phyloP scores from a whole-genome alignment of 1,140 invertebrate species.

The Hylaeus volcanicus region DNA sequence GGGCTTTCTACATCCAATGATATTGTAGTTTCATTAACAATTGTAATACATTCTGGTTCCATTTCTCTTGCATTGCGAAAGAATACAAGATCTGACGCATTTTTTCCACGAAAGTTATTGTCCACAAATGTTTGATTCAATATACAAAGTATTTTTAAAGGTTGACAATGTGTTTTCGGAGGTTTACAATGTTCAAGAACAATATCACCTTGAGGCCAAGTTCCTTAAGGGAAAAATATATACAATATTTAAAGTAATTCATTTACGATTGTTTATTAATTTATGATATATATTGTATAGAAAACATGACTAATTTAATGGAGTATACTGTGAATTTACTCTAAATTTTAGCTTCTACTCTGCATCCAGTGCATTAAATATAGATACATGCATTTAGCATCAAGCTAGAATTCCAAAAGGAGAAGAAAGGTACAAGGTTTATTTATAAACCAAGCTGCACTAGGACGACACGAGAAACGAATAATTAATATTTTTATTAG shows the following conservation, averaged over 20 bases:
- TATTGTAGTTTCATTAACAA: constrained; percentile 80
- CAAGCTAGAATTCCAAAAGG: constrained; percentile 74
- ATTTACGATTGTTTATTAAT: neutral
- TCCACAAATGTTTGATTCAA: constrained; percentile 76
- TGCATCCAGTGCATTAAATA: constrained; percentile 59
- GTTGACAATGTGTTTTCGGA: constrained; percentile 77
- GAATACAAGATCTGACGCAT: constrained; percentile 79
- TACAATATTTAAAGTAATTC: neutral
- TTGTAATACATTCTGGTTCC: constrained; percentile 72
- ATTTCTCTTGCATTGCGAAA: constrained; percentile 74
- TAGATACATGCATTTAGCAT: constrained; percentile 71
- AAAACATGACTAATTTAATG: neutral
- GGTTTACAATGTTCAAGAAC: constrained; percentile 78
- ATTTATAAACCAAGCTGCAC: constrained; percentile 68
- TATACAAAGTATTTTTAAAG: constrained; percentile 79
- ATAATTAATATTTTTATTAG: neutral
- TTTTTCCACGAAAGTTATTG: constrained; percentile 69
- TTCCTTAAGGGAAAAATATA: constrained; percentile 71
- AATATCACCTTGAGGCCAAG: constrained; percentile 81
- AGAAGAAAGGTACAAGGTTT: constrained; percentile 69
- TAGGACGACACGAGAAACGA: neutral
- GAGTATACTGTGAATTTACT: neutral
- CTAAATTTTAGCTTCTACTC: constrained; percentile 15
- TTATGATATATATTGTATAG: neutral
- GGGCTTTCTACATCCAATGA: constrained; percentile 76